Conservation (phyloP, 2,797 vertebrate species). For the Channa striata region DNA sequence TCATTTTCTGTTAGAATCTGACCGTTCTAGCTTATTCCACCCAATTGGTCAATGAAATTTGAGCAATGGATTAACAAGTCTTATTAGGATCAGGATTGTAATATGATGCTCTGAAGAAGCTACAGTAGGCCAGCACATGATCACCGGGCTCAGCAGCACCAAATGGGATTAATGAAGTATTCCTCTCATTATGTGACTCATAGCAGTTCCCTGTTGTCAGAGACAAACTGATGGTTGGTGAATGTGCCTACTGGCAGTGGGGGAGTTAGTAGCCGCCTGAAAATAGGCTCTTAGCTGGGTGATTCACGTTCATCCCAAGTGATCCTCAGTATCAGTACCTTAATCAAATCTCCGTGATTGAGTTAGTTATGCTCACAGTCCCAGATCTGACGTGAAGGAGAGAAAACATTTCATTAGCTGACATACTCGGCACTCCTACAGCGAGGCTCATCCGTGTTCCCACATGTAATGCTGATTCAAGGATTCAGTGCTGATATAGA, state of each 20-base stretch:
- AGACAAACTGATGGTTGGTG: conserved; percentile 63
- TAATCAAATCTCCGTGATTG: conserved; percentile 75
- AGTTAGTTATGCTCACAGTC: conserved; percentile 62
- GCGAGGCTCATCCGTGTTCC: conserved; percentile 27
- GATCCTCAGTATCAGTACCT: conserved; percentile 64
- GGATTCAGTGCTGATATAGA: conserved; percentile 20
- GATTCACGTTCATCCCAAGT: conserved; percentile 74
- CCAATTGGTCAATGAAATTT: conserved; percentile 36
- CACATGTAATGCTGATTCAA: conserved; percentile 15
- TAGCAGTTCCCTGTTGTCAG: conserved; percentile 67
- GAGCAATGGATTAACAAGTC: conserved; percentile 35
- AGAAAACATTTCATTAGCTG: conserved; percentile 60
- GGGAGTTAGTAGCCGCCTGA: conserved; percentile 64
- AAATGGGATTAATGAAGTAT: conserved; percentile 78
- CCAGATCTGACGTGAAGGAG: conserved; percentile 49
- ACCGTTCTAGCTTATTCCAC: conserved; percentile 54
- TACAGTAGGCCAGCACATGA: conserved; percentile 65
- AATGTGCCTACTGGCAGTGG: conserved; percentile 71
- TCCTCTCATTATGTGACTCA: conserved; percentile 77
- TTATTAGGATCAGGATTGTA: conserved; percentile 47
- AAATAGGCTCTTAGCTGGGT: conserved; percentile 72
- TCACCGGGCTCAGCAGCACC: conserved; percentile 65
- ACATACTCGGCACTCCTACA: conserved; percentile 20
- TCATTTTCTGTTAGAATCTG: conserved; percentile 51
- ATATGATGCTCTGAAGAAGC: conserved; percentile 63